Evolutionary conservation across 2,888 invertebrate genomes (phyloP), one percentile per base, ranked within the genome.

Genomic region (Lottia scabra): DNA sequence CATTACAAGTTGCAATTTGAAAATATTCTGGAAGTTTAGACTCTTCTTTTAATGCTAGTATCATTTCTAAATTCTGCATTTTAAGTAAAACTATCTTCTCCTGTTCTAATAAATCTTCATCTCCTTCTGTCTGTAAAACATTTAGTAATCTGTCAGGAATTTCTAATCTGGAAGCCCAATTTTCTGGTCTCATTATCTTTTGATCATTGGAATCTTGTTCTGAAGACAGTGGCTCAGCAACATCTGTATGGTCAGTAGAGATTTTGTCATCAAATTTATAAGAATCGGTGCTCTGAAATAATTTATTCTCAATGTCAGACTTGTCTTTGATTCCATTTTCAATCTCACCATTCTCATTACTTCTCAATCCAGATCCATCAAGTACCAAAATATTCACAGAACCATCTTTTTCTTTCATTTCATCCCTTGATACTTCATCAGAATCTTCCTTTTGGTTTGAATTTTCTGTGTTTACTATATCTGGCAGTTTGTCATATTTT

Each of bases 1-100:
- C 81, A 70, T 84, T 83, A 76, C 84, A 83, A 83, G 84, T 82
- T 72, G 84, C 84, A 38, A 87, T 74, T 74, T 85, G 85, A 78
- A 85, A 85, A 2, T 84, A 85, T n/a, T 77, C 71, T 4, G 85
- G 85, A 8, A 86, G 81, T 63, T 82, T 80, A 69, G 83, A 83
- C 45, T 82, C 76, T 44, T 81, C 69, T 15, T 82, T 75, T 48
- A 86, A 73, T 13, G 80, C 83, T 45, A 82, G 80, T 48, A 84
- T 79, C 46, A 87, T 76, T 73, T 87, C 87, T 23, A 87, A 71
- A 46, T 83, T 82, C 67, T 80, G 80, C 68, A 86, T 78, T 48
- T 80, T 81, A 27, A 80, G 79, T 2, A 85, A 73, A 10, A 81
- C 83, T n/a, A 76, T 73, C 8, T 76, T 77, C 71, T 87, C 87